Evolutionary conservation across 2,113 vertebrate genomes (phyloP).

Genomic region (Diadophis punctatus): DNA sequence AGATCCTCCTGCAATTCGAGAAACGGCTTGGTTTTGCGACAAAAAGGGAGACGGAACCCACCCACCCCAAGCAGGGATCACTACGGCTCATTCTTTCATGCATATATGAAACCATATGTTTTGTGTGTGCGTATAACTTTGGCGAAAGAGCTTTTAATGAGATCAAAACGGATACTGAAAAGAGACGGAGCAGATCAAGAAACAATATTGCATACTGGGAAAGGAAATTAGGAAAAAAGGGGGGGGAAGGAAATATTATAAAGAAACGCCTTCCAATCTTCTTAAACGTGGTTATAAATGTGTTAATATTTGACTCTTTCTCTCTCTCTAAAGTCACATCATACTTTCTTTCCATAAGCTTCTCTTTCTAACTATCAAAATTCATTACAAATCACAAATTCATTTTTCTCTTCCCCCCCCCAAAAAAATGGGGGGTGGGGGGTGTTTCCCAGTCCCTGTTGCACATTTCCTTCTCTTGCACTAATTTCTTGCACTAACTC

Average conservation of each 20-base stretch:
- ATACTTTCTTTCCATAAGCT: background rate
- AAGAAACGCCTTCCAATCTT: background rate
- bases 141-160: background rate
- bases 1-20: constrained; percentile 82
- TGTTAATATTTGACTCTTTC: background rate
- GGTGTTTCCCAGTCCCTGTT: background rate
- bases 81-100: background rate
- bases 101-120: background rate
- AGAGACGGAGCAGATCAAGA: background rate
- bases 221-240: background rate
- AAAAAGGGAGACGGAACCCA: background rate
- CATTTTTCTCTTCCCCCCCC: background rate
- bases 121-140: background rate
- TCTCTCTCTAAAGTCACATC: background rate
- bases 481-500: background rate
- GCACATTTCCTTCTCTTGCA: background rate
- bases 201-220: background rate
- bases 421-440: no score
- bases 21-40: background rate
- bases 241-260: fast-evolving
- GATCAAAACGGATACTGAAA: background rate
- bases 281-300: background rate
- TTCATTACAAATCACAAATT: no score
- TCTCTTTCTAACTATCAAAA: background rate
- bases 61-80: background rate